Conservation (phyloP, 2,797 vertebrate genomes). For the Eulemur coronatus region DNA sequence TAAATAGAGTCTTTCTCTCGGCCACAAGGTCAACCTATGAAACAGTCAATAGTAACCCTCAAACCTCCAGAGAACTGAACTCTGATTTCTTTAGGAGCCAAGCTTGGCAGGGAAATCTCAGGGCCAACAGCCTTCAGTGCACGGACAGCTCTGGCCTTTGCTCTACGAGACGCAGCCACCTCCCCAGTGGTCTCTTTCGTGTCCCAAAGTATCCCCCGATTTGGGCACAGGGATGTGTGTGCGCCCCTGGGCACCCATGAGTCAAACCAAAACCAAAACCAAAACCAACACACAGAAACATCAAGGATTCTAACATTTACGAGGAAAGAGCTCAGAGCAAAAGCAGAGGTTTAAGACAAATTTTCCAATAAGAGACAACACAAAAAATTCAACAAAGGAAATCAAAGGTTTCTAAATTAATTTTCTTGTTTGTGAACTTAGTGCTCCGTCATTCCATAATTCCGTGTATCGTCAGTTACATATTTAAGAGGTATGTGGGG, state of each 20-base stretch:
- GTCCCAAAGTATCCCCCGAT: not conserved
- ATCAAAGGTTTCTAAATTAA: not conserved
- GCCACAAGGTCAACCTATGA: not conserved
- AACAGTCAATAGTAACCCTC: not conserved
- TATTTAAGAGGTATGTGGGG: slow-evolving; percentile 40
- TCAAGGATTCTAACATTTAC: not conserved
- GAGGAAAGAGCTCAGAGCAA: not conserved
- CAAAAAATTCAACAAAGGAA: not conserved
- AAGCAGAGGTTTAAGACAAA: not conserved
- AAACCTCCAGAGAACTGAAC: not conserved
- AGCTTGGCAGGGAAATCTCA: too few relatives aligned
- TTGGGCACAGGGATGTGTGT: not conserved
- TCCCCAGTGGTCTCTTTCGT: not conserved
- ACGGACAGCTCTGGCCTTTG: not conserved
- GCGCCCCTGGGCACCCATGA: not conserved
- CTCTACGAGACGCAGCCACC: not conserved
- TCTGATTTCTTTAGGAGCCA: not conserved
- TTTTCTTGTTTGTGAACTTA: not conserved
- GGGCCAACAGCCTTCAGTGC: rapidly evolving
- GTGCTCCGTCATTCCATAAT: not conserved
- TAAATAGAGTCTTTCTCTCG: not conserved
- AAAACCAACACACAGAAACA: not conserved
- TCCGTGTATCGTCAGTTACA: not conserved
- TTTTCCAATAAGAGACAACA: not conserved
- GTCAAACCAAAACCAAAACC: not conserved